Base-by-base conservation (phyloP, 2,113 vertebrate species). In the Hydropotes inermis region DNA sequence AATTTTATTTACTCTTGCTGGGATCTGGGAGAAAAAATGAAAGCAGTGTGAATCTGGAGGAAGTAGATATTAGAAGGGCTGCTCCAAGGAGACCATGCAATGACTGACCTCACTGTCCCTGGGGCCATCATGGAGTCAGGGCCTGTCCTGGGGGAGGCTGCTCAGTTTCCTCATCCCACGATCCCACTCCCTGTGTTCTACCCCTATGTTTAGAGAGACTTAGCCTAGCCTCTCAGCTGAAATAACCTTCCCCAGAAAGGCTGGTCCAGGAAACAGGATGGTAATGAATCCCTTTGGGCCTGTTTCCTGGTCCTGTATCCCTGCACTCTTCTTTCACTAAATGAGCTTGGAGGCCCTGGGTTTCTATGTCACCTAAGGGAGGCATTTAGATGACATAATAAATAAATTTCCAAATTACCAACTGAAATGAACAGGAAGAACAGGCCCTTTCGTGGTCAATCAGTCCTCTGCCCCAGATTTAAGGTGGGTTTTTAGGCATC, bases 211-310 rank as follows among this genome's bases (percentile, higher is more conserved):
- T 50, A 87, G 14, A 96, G 47, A 87, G 10, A 94, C 47, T 54
- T 57, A 43, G 12, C 17, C 21, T 88, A 50, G 9, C 17, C 21
- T 88, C 55, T 67, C 76, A 76, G 6, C 28, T n/a, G 25, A 89
- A 78, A 67, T 57, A 19, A 9, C 16, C 82, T 96, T 52, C 19
- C 27, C n/a, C 67, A 28, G 21, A 93, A 96, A 92, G 82, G 15
- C 10, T 94, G 74, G 30, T 47, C 76, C 64, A 91, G 47, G 58
- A 96, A 91, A 83, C 36, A 47, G 13, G 11, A 81, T 76, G 30
- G 10, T 97, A 97, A 97, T 96, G 87, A 96, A 64, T 91, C 39
- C 82, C 90, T 76, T 23, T 89, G 81, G 81, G 89, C 25, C 2
- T 79, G 9, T 95, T 91, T 90, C 52, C n/a, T 93, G 25, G 1